Conservation (phyloP, 2,797 vertebrate genomes). For the Propithecus deckenii region DNA sequence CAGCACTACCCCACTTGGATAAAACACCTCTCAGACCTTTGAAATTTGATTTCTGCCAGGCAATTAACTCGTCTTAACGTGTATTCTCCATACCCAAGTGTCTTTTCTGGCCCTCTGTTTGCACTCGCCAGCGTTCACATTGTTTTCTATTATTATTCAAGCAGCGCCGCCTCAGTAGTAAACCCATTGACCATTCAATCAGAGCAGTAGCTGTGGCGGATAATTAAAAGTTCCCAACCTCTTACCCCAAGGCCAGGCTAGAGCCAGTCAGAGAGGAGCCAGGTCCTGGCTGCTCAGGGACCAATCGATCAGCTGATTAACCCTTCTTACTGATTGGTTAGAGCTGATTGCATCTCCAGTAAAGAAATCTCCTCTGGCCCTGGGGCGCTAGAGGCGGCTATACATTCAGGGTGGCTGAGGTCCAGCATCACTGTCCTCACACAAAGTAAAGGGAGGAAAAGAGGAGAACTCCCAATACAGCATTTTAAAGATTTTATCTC, state of each 20-base stretch:
- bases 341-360: constrained; percentile 91
- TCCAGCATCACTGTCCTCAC: constrained; percentile 71
- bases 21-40: constrained; percentile 65
- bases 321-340: constrained; percentile 93
- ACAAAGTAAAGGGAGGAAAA: constrained; percentile 48
- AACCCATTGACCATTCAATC: constrained; percentile 94
- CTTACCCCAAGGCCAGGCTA: constrained; percentile 88
- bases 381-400: constrained; percentile 84
- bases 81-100: constrained; percentile 84
- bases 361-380: constrained; percentile 89
- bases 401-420: constrained; percentile 85
- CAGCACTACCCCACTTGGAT: neutral
- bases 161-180: constrained; percentile 88
- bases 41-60: constrained; percentile 81
- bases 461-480: neutral
- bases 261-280: constrained; percentile 88
- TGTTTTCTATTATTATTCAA: constrained; percentile 94
- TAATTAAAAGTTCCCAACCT: constrained; percentile 97
- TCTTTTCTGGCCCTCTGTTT: constrained; percentile 76
- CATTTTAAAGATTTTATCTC: constrained; percentile 61
- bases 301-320: constrained; percentile 94
- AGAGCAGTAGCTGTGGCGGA: constrained; percentile 87
- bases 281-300: constrained; percentile 83
- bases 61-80: constrained; percentile 89
- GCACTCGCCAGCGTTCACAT: constrained; percentile 79